Base-by-base conservation (phyloP, 2,113 vertebrate species). In the Sphyrna mokarran region DNA sequence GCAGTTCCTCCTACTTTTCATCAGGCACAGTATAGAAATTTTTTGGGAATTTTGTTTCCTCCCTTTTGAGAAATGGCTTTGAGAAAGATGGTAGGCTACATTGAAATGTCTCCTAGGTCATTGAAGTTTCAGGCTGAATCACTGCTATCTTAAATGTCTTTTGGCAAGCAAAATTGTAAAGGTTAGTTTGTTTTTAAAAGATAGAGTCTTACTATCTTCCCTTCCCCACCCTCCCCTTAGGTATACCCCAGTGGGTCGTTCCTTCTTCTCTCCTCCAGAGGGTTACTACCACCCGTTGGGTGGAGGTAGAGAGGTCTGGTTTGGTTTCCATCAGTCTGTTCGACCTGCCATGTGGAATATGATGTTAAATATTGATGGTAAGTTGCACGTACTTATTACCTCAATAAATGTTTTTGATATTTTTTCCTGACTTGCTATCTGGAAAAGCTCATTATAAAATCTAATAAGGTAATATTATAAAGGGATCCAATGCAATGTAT, bases 341-440 rank as follows among this genome's bases (percentile, higher is more conserved):
- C 98, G 99, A 61, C 99, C 99, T 61, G 99, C 99, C 95, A 99
- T 99, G 99, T 99, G 99, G 99, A 99, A 99, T 97, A 99, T 99
- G 99, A 99, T 99, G 99, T 99, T 99, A 96, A 99, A 99, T 96
- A 99, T 99, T 0, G 99, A 99, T 20, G 99, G 99, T 99, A 97
- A 72, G 97, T 91, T 95, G 94, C 69, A 48, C 72, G 54, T 63
- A 54, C 94, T 54, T 95, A 72, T 48, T 95, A 26, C 40, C 7
- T 72, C 26, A 23, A 72, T 72, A 40, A 94, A 69, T 23, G 43
- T 94, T 40, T n/a, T 20, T 20, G 63, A 95, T 54, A 5, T 29
- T 95, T 95, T 95, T 95, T 61, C 61, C n/a, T 63, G 33, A 91
- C 29, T 66, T 91, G 33, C 1, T 66, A n/a, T 66, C 11, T 66